These are phyloP conservation scores for Podocnemis expansa DNA, from an alignment of 2,113 vertebrate genomes.

Conservation along the genomic window DNA sequence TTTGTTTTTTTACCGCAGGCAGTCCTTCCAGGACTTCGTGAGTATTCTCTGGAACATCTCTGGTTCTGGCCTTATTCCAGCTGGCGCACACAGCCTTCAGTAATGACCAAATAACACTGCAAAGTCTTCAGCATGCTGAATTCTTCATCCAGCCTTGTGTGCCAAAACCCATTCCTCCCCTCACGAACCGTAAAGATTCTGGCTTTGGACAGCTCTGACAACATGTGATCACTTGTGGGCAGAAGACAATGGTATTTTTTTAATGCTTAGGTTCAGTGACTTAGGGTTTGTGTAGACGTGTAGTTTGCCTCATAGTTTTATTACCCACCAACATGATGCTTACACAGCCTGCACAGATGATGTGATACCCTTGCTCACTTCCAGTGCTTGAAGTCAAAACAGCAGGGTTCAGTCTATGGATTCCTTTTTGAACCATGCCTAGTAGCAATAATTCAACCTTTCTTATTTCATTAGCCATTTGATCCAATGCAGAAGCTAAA, in stretches of 20 bases:
- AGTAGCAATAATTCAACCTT: not conserved
- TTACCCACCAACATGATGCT: not conserved
- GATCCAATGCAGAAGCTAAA: not conserved
- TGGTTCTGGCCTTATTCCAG: not conserved
- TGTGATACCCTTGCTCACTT: not conserved
- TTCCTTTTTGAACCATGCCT: not conserved
- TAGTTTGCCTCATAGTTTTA: not conserved
- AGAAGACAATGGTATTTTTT: not conserved
- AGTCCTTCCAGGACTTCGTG: not conserved
- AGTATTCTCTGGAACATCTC: not conserved
- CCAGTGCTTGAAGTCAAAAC: not conserved
- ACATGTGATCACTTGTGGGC: too few relatives aligned
- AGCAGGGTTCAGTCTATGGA: not conserved
- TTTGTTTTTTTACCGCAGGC: not conserved
- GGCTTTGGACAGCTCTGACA: not conserved
- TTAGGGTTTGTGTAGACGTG: not conserved
- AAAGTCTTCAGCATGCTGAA: not conserved
- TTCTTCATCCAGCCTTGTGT: not conserved
- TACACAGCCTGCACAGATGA: not conserved
- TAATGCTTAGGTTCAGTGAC: not conserved
- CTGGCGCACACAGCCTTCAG: not conserved
- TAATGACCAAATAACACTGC: not conserved
- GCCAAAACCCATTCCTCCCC: not conserved
- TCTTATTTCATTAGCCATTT: not conserved
- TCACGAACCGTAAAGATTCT: not conserved